Conservation (phyloP, 2,888 invertebrate genomes). For the Sericinus montela region DNA sequence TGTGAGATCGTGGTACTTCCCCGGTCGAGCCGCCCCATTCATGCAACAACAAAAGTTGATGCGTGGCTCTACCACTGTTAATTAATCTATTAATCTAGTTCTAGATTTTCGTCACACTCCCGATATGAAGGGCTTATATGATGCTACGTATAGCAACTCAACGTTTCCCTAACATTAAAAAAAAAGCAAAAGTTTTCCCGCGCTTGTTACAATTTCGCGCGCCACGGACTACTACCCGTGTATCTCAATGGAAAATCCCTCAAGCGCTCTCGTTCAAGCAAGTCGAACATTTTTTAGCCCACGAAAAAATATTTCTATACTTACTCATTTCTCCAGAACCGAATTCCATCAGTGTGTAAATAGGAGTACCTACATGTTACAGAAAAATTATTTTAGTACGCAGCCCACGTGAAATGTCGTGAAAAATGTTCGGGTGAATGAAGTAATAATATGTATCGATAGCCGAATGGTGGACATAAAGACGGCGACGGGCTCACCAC, state of each 20-base stretch:
- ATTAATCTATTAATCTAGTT: too few species aligned
- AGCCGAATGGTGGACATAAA: too few species aligned
- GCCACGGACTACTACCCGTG: not conserved
- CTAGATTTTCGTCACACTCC: too few species aligned
- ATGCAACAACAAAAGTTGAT: too few species aligned
- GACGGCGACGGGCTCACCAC: too few species aligned
- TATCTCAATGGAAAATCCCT: constrained; percentile 30
- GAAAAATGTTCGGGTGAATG: constrained; percentile 40
- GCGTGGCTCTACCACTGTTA: too few species aligned
- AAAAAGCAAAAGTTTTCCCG: not conserved
- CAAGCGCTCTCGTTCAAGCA: constrained; percentile 17
- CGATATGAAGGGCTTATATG: too few species aligned
- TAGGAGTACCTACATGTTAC: constrained; percentile 38
- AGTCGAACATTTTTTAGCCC: constrained; percentile 29
- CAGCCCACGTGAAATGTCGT: constrained; percentile 23
- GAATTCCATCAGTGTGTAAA: constrained; percentile 58
- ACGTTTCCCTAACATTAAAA: not conserved
- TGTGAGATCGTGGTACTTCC: too few species aligned
- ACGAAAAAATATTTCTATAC: constrained; percentile 43
- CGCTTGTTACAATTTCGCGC: not conserved
- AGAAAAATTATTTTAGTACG: constrained; percentile 42
- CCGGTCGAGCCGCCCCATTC: too few species aligned
- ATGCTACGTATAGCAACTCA: too few species aligned
- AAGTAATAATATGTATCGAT: constrained; percentile 30
- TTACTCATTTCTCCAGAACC: constrained; percentile 66